Conservation (phyloP, 2,888 invertebrate genomes). For the Drosophila siamana region DNA sequence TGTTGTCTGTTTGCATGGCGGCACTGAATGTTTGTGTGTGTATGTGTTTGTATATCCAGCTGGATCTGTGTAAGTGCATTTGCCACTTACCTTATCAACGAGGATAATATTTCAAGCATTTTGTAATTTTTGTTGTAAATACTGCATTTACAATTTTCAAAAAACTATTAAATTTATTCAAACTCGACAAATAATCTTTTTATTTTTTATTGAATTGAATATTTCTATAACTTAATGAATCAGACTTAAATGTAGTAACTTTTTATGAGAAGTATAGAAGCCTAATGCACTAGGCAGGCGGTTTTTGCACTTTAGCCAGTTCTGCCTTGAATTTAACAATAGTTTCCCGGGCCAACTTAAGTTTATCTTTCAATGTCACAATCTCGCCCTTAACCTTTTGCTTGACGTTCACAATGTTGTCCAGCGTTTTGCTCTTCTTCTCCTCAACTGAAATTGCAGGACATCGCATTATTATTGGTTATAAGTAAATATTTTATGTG, state of each 20-base stretch:
- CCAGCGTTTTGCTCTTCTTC: conserved; percentile 92
- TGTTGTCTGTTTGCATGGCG: background rate
- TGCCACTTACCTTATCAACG: background rate
- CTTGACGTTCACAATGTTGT: conserved; percentile 91
- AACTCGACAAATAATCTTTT: too few species aligned
- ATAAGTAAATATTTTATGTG: background rate
- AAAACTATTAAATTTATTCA: too few species aligned
- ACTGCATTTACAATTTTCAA: too few species aligned
- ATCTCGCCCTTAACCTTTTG: conserved; percentile 94
- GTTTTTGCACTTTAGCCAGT: conserved; percentile 86
- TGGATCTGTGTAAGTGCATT: background rate
- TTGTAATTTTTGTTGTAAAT: too few species aligned
- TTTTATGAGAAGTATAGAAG: background rate
- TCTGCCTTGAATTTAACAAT: conserved; percentile 93
- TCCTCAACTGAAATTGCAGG: conserved; percentile 90
- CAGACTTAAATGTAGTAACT: conserved; percentile 4
- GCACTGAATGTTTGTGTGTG: background rate
- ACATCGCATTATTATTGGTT: conserved; percentile 2
- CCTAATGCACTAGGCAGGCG: conserved; percentile 42
- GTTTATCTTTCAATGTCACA: conserved; percentile 92
- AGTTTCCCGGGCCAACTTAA: conserved; percentile 94
- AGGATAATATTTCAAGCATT: too few species aligned
- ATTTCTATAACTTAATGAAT: conserved; percentile 3
- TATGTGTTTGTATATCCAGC: conserved; percentile 13
- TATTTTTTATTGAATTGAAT: background rate